Conservation (phyloP, 2,797 vertebrate genomes). For the Rhodeus uyekii region DNA sequence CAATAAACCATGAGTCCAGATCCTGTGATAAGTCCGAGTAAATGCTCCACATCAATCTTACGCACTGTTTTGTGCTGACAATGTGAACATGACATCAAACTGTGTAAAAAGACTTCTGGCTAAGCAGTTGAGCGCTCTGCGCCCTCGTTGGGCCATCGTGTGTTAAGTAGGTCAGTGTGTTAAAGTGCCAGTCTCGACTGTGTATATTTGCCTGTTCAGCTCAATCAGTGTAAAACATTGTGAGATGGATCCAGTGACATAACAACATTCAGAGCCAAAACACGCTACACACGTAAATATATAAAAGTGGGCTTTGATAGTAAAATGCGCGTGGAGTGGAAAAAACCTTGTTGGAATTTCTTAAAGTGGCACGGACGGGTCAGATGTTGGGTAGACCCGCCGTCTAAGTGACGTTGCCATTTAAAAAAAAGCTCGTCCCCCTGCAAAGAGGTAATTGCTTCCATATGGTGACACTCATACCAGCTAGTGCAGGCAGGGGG, state of each 20-base stretch:
- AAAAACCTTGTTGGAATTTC: slow-evolving; percentile 26
- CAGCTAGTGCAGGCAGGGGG: slow-evolving; percentile 53
- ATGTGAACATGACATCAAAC: slow-evolving; percentile 19
- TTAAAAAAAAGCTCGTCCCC: slow-evolving; percentile 50
- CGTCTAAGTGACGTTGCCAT: slow-evolving; percentile 49
- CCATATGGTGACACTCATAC: slow-evolving; percentile 62
- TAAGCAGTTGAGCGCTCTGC: background rate
- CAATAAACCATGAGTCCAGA: slow-evolving; percentile 2
- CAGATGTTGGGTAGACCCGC: slow-evolving; percentile 42
- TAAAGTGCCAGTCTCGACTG: slow-evolving; percentile 35
- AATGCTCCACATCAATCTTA: slow-evolving; percentile 19
- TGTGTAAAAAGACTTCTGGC: slow-evolving; percentile 14
- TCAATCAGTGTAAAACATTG: slow-evolving; percentile 17
- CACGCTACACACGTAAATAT: background rate
- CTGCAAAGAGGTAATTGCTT: slow-evolving; percentile 60
- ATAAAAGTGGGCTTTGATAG: slow-evolving; percentile 40
- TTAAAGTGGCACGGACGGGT: slow-evolving; percentile 55
- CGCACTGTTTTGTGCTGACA: slow-evolving; percentile 11
- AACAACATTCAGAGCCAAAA: background rate
- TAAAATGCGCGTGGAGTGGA: slow-evolving; percentile 25
- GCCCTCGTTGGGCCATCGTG: slow-evolving; percentile 2
- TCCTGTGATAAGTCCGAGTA: background rate
- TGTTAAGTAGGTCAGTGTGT: slow-evolving; percentile 59
- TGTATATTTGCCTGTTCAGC: slow-evolving; percentile 36
- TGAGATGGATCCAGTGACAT: slow-evolving; percentile 8